Conservation (phyloP, 2,888 invertebrate genomes). For the Lycocerus yunnanus region DNA sequence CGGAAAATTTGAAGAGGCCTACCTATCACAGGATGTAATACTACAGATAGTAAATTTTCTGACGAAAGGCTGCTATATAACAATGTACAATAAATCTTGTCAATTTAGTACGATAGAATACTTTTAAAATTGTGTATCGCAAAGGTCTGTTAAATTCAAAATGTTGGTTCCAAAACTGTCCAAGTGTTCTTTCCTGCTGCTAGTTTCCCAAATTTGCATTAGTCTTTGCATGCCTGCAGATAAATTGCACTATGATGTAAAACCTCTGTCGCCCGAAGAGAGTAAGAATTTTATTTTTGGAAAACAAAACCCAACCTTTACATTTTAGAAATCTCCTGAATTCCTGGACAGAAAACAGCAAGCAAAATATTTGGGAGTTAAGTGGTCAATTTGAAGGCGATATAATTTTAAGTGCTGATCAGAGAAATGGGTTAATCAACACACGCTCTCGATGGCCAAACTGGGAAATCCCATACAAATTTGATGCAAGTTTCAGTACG, state of each 20-base stretch:
- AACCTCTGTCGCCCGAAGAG: not conserved
- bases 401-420: not conserved
- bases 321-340: not conserved
- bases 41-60: too few species aligned
- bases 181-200: not conserved
- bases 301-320: not conserved
- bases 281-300: not conserved
- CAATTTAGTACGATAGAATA: not conserved
- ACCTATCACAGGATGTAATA: too few species aligned
- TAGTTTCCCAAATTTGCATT: not conserved
- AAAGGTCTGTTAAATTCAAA: not conserved
- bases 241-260: not conserved
- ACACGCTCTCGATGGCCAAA: not conserved
- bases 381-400: slow-evolving; percentile 19
- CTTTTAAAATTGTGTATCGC: not conserved
- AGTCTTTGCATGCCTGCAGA: not conserved
- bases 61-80: too few species aligned
- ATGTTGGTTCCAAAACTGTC: not conserved
- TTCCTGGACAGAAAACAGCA: slow-evolving; percentile 10
- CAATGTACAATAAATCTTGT: not conserved
- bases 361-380: slow-evolving; percentile 8
- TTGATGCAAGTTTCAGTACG: not conserved
- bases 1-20: not conserved
- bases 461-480: not conserved
- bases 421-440: not conserved